These are phyloP conservation scores for Drosophila kanekoi DNA, from an alignment of 2,888 invertebrate genomes.

Conservation along the genomic window DNA sequence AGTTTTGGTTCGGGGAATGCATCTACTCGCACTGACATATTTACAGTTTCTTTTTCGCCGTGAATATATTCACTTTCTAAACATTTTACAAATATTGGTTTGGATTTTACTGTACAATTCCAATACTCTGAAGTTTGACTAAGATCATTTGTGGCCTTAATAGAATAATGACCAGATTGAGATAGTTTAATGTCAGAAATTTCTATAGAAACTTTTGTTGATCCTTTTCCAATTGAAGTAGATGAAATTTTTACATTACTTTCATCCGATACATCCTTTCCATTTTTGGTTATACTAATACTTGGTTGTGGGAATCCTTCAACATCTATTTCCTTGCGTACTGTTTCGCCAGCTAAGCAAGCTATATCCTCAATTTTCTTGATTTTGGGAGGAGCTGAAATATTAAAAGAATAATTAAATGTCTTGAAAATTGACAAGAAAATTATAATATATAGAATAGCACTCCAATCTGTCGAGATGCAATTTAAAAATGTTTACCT, in stretches of 20 bases:
- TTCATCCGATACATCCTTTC: conserved; percentile 90
- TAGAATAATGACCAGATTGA: conserved; percentile 95
- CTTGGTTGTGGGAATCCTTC: conserved; percentile 93
- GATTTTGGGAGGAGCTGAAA: conserved; percentile 92
- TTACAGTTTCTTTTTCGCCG: conserved; percentile 91
- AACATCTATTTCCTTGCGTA: conserved; percentile 92
- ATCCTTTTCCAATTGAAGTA: conserved; percentile 86
- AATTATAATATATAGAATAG: neutral
- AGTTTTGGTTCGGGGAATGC: conserved; percentile 94
- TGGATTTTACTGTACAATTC: conserved; percentile 93
- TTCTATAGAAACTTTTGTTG: conserved; percentile 89
- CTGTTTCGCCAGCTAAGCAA: conserved; percentile 89
- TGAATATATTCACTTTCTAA: conserved; percentile 89
- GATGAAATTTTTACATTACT: conserved; percentile 89
- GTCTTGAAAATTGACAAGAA: neutral
- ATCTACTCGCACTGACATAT: conserved; percentile 91
- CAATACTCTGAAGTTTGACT: conserved; percentile 97
- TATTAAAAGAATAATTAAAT: neutral
- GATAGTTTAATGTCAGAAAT: conserved; percentile 90
- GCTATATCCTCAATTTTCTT: conserved; percentile 92
- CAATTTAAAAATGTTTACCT: too few species aligned
- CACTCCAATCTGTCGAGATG: too few species aligned
- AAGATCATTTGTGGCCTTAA: conserved; percentile 92
- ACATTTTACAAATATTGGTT: conserved; percentile 90
- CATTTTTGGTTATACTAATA: conserved; percentile 95